Percentiles rank a stretch among this genome's conserved stretches.
These are phyloP conservation scores for Peromyscus nudipes DNA, from an alignment of 2,797 vertebrate genomes.

Conservation along the genomic window DNA sequence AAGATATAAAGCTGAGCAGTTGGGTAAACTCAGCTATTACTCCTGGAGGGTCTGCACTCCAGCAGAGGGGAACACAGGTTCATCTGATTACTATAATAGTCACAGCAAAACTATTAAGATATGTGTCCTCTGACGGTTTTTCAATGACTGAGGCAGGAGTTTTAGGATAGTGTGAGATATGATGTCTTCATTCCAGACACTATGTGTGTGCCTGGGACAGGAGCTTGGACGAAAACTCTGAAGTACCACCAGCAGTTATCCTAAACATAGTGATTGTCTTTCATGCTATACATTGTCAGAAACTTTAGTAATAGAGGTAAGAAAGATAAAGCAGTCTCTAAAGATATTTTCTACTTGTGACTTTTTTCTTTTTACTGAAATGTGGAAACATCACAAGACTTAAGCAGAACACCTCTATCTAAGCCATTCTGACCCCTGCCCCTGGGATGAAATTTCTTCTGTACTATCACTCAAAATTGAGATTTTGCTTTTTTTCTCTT, in stretches of 20 bases:
- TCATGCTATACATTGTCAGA: background rate
- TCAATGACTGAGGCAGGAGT: background rate
- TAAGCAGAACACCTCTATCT: background rate
- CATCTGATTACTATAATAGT: background rate
- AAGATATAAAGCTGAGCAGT: background rate
- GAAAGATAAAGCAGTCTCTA: conserved; percentile 1
- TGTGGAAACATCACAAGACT: background rate
- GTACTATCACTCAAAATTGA: background rate
- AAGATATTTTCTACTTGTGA: background rate
- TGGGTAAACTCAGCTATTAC: background rate
- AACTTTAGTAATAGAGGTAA: background rate
- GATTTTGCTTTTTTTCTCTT: background rate
- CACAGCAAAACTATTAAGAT: background rate
- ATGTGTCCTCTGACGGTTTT: background rate
- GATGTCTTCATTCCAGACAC: background rate
- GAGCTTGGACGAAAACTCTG: background rate
- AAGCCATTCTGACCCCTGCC: background rate
- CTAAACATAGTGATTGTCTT: background rate
- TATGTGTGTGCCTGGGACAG: background rate
- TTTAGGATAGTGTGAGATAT: background rate
- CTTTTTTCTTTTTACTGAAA: background rate
- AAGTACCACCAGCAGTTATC: background rate
- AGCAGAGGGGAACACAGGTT: background rate
- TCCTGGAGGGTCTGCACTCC: background rate
- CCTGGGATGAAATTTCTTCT: background rate